These are phyloP conservation scores for Malurus melanocephalus DNA, from an alignment of 2,113 vertebrate species.

Conservation along the genomic window DNA sequence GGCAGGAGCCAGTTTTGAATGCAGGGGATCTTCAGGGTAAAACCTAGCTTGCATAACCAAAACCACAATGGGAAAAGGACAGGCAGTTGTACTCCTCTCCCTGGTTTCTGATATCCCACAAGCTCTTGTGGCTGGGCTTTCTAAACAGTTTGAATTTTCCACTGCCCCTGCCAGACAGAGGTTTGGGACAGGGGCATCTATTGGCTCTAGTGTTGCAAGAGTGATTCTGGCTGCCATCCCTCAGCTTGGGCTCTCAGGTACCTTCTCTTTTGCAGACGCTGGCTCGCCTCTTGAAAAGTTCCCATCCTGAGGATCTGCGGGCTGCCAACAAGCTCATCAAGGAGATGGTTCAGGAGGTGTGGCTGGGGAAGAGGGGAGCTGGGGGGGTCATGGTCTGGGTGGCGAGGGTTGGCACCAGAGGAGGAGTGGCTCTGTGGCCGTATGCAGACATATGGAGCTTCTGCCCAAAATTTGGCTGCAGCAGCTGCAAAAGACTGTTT, in stretches of 20 bases:
- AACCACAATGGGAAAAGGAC: not conserved
- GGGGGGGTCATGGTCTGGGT: not conserved
- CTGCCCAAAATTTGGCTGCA: not conserved
- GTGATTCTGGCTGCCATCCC: not conserved
- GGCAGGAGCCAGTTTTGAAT: not conserved
- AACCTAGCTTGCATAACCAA: not conserved
- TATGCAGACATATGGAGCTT: not conserved
- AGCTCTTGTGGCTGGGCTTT: not conserved
- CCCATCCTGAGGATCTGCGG: slow-evolving; percentile 91
- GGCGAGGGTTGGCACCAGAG: not conserved
- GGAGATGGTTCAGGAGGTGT: slow-evolving; percentile 98
- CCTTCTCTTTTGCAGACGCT: slow-evolving; percentile 78
- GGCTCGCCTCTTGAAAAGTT: slow-evolving; percentile 92
- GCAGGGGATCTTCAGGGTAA: not conserved
- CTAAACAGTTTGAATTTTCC: fast-evolving
- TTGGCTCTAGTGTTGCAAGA: not conserved
- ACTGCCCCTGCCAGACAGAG: not conserved
- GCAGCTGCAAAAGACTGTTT: not conserved
- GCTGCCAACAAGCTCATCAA: slow-evolving; percentile 98
- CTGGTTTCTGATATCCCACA: not conserved
- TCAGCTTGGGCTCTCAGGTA: not conserved
- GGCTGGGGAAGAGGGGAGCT: not conserved
- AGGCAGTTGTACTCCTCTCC: not conserved
- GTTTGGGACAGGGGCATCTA: not conserved
- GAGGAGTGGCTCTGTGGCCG: not conserved